Evolutionary conservation across 1,140 invertebrate species (phyloP), one percentile per base, ranked within the genome.

Genomic region (Drosophila biarmipes): DNA sequence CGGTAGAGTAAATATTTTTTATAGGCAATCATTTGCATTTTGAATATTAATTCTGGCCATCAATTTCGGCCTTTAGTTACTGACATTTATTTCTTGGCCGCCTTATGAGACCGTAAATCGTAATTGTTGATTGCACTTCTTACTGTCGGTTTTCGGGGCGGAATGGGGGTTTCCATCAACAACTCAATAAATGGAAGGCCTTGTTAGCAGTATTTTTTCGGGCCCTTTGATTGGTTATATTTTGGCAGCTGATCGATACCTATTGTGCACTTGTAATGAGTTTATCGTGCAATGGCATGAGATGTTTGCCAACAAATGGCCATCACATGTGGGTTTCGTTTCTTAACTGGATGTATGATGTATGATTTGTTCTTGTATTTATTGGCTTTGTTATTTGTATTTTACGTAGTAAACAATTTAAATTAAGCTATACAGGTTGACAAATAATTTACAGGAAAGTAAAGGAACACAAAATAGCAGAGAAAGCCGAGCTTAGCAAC

Each of bases 31-130:
- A 79, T 77, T 89, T 87, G 84, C 75, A 89, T 87, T 84, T 79
- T 52, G 81, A 87, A 87, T 87, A 89, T 87, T 79, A 89, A 87
- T 87, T 87, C 77, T 35, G 62, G 56, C 84, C 78, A 86, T 81
- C 78, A 81, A 78, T 81, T 86, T 61, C 51, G 55, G 35, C 54
- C 37, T 63, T 73, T 59, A 29, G 56, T 61, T 67, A 87, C 77
- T 85, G 80, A 85, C 85, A 71, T 89, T 89, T 90, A 89, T 89
- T 89, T 87, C 67, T 68, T 80, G 84, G 84, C 77, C 68, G 85
- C 84, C 52, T 87, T 90, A 89, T 89, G 80, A 89, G 84, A 89
- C 84, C 84, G 68, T 78, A 86, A 81, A 71, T 57, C 81, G 84
- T 76, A 85, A 90, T 89, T 85, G 73, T 85, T 80, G 84, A 89